Conservation (phyloP, 2,888 invertebrate genomes). For the Eumerus sabulonum region DNA sequence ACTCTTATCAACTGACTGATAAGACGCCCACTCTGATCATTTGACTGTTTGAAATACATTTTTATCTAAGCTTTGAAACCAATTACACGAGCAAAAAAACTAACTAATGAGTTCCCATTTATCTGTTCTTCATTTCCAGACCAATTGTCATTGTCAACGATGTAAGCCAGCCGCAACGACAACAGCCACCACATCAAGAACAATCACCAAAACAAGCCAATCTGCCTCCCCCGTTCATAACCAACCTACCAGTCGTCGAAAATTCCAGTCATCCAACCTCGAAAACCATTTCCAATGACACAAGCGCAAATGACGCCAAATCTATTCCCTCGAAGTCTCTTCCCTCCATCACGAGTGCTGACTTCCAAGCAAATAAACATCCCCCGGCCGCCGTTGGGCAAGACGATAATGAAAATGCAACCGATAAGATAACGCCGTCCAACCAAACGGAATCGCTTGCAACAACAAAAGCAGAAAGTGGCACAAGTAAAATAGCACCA, state of each 20-base stretch:
- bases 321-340: conserved; percentile 13
- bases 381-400: conserved; percentile 22
- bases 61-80: too few species aligned
- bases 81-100: too few species aligned
- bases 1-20: too few species aligned
- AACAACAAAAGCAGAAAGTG: conserved; percentile 36
- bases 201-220: conserved; percentile 53
- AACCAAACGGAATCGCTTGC: conserved; percentile 46
- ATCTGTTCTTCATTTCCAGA: conserved; percentile 66
- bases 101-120: too few species aligned
- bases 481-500: conserved; percentile 38
- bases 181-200: conserved; percentile 41
- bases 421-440: conserved; percentile 58
- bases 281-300: conserved; percentile 14
- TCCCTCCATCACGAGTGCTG: conserved; percentile 35
- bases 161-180: conserved; percentile 71
- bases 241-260: background rate
- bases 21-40: background rate
- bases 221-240: conserved; percentile 1
- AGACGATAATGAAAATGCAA: conserved; percentile 50
- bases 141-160: conserved; percentile 77
- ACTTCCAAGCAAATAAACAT: conserved; percentile 38
- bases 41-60: too few species aligned
- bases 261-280: too few species aligned
- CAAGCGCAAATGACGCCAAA: conserved; percentile 37